Base-by-base conservation (phyloP, 1,140 invertebrate genomes). In the Camponotus vicinus region DNA sequence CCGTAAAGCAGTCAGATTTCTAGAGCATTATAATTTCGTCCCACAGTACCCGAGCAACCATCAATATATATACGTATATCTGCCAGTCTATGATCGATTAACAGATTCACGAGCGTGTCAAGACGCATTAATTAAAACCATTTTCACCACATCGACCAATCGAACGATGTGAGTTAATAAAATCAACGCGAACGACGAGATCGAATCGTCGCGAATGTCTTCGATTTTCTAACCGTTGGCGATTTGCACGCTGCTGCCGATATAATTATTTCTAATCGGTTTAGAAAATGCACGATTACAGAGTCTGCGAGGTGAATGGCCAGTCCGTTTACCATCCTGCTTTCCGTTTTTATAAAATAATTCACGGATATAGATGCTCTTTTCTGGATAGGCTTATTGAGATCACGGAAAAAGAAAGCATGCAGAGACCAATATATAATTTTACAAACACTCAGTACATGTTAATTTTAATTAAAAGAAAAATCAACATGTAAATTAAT, bases 191-290 rank as follows among this genome's bases (percentile, higher is more conserved):
- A 21, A 4, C 32, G 37, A 63, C 63, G 71, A 70, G 73, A 77
- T 42, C 37, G 61, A 64, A 76, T 42, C 40, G 37, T 52, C 42
- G 3, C 71, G 37, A 57, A 49, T 63, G 59, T 63, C 59, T 21
- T 84, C 80, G 77, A 49, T 78, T 89, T 89, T 89, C 76, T 76
- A 82, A 61, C 37, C 87, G 75, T 63, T 61, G 52, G 49, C 61
- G 82, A 37, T 37, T 57, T 13, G 34, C 32, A 13, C 45, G 9
- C 40, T 27, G 42, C 63, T 69, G 88, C 64, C 61, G 52, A 45
- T 73, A 85, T 85, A 86, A 90, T 90, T 86, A 85, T 86, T 90
- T 73, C 80, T 89, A 90, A 90, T 89, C 89, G 89, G 69, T 90
- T 90, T 90, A 90, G 88, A 90, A 90, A 90, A 90, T 67, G 76